These are phyloP conservation scores for Cybosia mesomella DNA, from an alignment of 2,888 invertebrate species.

Conservation along the genomic window DNA sequence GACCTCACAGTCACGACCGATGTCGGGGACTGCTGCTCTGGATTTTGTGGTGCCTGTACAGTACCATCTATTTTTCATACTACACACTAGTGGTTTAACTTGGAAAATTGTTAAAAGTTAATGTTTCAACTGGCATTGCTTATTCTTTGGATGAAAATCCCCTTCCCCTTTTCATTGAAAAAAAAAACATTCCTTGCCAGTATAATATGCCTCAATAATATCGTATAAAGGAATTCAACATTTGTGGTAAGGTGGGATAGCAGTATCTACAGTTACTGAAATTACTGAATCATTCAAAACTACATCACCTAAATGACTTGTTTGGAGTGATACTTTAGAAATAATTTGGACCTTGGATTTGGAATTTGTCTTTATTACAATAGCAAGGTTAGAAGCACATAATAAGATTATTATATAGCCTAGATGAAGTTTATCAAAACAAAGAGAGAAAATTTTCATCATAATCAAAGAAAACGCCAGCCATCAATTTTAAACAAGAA, in stretches of 20 bases:
- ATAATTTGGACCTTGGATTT: constrained; percentile 21
- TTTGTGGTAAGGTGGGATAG: constrained; percentile 56
- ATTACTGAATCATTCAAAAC: constrained; percentile 33
- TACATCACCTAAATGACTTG: constrained; percentile 56
- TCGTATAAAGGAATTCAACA: constrained; percentile 82
- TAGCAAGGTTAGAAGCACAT: constrained; percentile 4
- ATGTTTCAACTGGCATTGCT: neutral
- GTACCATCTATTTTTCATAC: constrained; percentile 45
- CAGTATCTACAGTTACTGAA: constrained; percentile 51
- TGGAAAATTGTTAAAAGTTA: constrained; percentile 14
- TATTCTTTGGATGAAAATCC: constrained; percentile 42
- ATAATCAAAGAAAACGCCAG: neutral
- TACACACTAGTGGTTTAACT: constrained; percentile 41
- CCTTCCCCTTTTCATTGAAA: constrained; percentile 57
- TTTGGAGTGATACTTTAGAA: constrained; percentile 31
- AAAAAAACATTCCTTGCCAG: constrained; percentile 26
- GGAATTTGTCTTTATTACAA: constrained; percentile 20
- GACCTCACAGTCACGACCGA: constrained; percentile 63
- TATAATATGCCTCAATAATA: constrained; percentile 29
- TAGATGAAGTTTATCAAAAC: constrained; percentile 7
- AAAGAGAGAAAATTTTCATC: neutral
- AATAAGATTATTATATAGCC: constrained; percentile 6
- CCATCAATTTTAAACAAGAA: neutral
- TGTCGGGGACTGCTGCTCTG: constrained; percentile 71
- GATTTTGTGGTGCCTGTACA: constrained; percentile 71